Conservation (phyloP, 2,113 vertebrate genomes). For the Anolis sagrei region DNA sequence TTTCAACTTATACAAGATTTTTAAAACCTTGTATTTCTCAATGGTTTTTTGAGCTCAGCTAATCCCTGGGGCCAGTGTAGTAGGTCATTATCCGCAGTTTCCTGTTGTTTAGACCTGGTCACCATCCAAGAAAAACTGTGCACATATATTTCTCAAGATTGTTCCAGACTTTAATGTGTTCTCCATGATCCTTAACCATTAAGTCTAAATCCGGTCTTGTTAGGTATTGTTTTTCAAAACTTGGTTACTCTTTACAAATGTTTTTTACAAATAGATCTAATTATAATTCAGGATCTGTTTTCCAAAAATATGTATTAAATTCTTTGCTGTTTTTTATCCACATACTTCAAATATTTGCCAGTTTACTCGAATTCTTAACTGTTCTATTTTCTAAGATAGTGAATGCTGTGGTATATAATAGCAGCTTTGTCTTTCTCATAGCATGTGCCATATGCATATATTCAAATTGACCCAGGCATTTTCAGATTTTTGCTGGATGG, state of each 20-base stretch:
- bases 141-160: slow-evolving; percentile 44
- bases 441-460: not conserved
- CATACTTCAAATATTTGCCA: slow-evolving; percentile 7
- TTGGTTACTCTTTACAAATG: slow-evolving; percentile 13
- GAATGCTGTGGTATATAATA: slow-evolving; percentile 4
- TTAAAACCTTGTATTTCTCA: slow-evolving; percentile 31
- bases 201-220: slow-evolving; percentile 31
- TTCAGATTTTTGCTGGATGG: not conserved
- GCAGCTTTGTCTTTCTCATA: slow-evolving; percentile 12
- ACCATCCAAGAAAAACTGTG: slow-evolving; percentile 53
- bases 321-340: not conserved
- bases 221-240: slow-evolving; percentile 10
- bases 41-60: slow-evolving; percentile 47
- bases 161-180: slow-evolving; percentile 56
- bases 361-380: not conserved
- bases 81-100: slow-evolving; percentile 71
- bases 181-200: slow-evolving; percentile 43
- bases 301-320: not conserved
- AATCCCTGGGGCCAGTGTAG: slow-evolving; percentile 45
- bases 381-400: not conserved
- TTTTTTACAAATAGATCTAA: not conserved
- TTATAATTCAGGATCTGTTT: not conserved
- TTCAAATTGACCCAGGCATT: not conserved
- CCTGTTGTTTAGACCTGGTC: slow-evolving; percentile 70
- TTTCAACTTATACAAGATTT: slow-evolving; percentile 8